Base-by-base conservation (phyloP, 2,888 invertebrate species). In the Coelinius sp. region DNA sequence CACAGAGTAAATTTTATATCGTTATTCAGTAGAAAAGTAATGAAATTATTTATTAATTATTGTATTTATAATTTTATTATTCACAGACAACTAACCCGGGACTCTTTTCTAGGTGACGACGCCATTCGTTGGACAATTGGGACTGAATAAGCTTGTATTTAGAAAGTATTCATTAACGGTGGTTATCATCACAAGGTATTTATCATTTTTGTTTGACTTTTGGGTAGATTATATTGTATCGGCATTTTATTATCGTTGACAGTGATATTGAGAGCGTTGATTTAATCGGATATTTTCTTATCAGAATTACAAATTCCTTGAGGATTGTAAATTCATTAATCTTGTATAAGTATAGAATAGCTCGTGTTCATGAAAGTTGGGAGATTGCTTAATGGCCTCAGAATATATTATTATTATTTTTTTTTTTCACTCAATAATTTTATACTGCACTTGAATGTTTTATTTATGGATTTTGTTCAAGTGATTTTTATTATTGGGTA, bases 161-260 rank as follows among this genome's bases (percentile, higher is more conserved):
- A 31, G 17, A 59, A n/a, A 6, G 8, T 14, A 20, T 6, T 17
- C 2, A 41, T 49, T 14, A 49, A 49, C 17, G 20, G 20, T 20
- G 20, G 14, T 14, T 7, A 17, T 49, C 20, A 1, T 1, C 53
- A 24, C 35, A 8, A 20, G 20, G 22, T 17, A 17, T 3, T 7
- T 49, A 17, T 17, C 17, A n/a, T 56, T 59, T 59, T 59, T 35
- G 31, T 59, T 59, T 59, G 17, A 14, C 31, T 59, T 35, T 53
- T 10, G 17, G 20, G 20, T 17, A 31, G 20, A 31, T 35, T 35
- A 17, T 14, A 31, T 35, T 59, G 14, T 59, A 31, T 59, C 31
- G 31, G 59, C 8, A 22, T 59, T 59, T 59, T 59, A 56, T 56
- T 56, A 59, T 59, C 59, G 17, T 6, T 49, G 46, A 49, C 17